Conservation (phyloP, 2,888 invertebrate genomes). For the Taphrorychus bicolor region DNA sequence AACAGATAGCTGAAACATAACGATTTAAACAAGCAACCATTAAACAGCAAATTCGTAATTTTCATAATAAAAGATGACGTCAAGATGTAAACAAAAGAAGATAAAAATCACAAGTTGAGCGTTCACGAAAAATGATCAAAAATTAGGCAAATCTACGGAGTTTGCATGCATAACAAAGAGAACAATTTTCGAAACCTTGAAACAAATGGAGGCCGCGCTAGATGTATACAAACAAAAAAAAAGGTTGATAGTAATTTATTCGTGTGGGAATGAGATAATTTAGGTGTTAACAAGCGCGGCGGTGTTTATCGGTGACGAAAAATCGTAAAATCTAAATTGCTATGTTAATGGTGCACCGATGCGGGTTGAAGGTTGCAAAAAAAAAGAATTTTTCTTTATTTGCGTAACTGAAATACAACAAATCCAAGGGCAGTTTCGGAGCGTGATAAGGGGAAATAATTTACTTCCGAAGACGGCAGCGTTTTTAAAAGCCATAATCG, state of each 20-base stretch:
- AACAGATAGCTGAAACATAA: too few relatives aligned
- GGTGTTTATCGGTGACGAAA: background rate
- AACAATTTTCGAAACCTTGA: conserved; percentile 17
- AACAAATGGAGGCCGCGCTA: conserved; percentile 19
- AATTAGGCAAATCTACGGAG: background rate
- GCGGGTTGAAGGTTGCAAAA: background rate
- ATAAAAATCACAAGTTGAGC: conserved; percentile 4
- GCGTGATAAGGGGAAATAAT: background rate
- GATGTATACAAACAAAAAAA: conserved; percentile 19
- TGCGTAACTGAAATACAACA: background rate
- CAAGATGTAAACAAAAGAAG: background rate
- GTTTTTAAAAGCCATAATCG: background rate
- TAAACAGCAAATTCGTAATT: too few relatives aligned
- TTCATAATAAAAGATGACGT: too few relatives aligned
- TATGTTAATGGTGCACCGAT: background rate
- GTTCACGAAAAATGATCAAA: background rate
- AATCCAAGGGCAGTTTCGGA: background rate
- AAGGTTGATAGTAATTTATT: conserved; percentile 9
- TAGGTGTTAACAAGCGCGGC: conserved; percentile 1
- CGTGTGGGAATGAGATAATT: conserved; percentile 3
- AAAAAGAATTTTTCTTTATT: too few relatives aligned
- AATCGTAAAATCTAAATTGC: background rate
- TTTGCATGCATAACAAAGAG: conserved; percentile 17
- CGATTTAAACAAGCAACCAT: too few relatives aligned
- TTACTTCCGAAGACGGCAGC: background rate